Evolutionary conservation across 2,888 invertebrate genomes (phyloP).

Genomic region (Metacarcinus magister): DNA sequence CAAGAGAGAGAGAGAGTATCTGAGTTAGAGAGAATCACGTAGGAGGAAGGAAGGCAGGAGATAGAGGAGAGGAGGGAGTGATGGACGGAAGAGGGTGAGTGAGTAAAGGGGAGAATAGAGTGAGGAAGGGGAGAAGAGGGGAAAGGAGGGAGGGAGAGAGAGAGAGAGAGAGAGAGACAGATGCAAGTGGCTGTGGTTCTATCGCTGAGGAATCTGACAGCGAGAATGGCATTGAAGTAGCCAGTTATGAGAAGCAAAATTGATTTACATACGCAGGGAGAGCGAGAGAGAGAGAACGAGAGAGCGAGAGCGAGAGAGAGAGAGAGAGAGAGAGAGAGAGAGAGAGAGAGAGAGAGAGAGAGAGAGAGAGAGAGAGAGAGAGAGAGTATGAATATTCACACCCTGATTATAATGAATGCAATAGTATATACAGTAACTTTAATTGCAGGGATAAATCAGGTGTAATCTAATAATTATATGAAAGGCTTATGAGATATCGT

Average conservation of each 20-base stretch:
- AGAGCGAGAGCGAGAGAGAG: conserved; percentile 40
- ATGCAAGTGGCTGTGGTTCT: background rate
- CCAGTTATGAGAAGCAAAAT: conserved; percentile 43
- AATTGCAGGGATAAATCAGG: conserved; percentile 21
- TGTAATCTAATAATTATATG: conserved; percentile 20
- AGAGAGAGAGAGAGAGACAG: conserved; percentile 8
- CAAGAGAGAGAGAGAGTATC: background rate
- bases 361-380: background rate
- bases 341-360: too few species aligned
- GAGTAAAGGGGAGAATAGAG: background rate
- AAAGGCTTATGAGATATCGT: background rate
- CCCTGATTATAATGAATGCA: conserved; percentile 7
- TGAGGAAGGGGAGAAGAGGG: background rate
- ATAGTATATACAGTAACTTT: conserved; percentile 12
- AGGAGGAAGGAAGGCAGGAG: background rate
- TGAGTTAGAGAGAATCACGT: background rate
- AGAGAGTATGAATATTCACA: conserved; percentile 1
- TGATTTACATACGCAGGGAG: background rate
- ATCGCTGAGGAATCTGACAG: conserved; percentile 28
- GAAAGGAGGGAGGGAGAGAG: background rate
- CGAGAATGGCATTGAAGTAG: background rate
- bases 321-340: conserved; percentile 15
- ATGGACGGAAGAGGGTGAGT: background rate
- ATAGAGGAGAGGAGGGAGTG: background rate
- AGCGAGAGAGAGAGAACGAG: conserved; percentile 29